Conservation (phyloP, 2,113 vertebrate genomes). For the Macroglossus sobrinus region DNA sequence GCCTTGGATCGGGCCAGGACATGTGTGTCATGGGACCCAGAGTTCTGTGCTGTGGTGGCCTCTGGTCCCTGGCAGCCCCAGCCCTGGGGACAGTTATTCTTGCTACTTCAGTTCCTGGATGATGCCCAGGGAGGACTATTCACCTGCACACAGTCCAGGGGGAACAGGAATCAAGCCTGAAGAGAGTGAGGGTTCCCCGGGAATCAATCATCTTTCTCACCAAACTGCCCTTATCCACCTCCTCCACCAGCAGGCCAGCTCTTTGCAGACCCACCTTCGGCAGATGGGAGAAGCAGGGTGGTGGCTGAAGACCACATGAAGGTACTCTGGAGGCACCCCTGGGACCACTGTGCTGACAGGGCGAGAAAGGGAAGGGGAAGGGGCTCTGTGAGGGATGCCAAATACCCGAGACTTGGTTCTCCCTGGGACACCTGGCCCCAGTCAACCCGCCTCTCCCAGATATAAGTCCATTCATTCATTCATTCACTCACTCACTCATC, state of each 20-base stretch:
- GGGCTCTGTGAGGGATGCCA: too few relatives aligned
- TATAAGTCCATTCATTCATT: background rate
- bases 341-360: background rate
- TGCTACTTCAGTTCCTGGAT: accelerated
- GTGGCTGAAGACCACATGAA: background rate
- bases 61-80: background rate
- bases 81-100: background rate
- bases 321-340: background rate
- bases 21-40: accelerated
- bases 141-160: background rate
- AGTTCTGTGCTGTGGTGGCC: too few relatives aligned
- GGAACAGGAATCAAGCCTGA: background rate
- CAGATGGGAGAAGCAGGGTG: background rate
- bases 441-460: background rate
- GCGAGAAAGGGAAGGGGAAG: background rate
- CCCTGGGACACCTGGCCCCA: background rate
- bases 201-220: background rate
- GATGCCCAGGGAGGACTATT: background rate
- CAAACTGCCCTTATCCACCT: background rate
- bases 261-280: background rate
- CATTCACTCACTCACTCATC: background rate
- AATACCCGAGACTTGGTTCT: background rate
- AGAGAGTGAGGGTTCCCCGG: background rate
- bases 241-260: background rate
- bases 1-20: background rate